A percentile compares a stretch with the other conserved stretches of the same genome.
phyloP scores from a whole-genome alignment of 2,113 vertebrate genomes.

The Columbina picui region DNA sequence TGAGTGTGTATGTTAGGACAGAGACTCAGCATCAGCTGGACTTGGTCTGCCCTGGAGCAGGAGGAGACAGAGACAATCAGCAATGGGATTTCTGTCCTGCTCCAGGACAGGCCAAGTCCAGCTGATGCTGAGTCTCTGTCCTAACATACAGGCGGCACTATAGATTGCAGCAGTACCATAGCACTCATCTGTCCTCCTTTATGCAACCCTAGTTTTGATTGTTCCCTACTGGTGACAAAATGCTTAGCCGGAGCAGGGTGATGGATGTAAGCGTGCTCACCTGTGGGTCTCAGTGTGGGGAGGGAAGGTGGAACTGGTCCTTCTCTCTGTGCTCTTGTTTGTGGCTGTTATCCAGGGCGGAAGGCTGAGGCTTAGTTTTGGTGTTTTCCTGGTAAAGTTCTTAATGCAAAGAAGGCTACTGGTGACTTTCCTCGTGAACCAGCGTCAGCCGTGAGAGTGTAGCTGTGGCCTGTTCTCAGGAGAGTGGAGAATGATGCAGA shows the following conservation, averaged over 20 bases:
- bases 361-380: not conserved
- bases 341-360: not conserved
- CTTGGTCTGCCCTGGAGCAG: too few relatives aligned
- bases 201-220: not conserved
- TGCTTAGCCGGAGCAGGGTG: fast-evolving
- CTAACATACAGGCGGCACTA: not conserved
- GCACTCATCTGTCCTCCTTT: not conserved
- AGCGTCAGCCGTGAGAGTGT: not conserved
- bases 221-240: not conserved
- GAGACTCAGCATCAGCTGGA: too few relatives aligned
- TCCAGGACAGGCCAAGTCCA: not conserved
- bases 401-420: not conserved
- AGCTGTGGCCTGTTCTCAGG: not conserved
- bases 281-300: not conserved
- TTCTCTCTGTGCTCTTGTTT: not conserved
- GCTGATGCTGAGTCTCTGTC: not conserved
- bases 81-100: too few relatives aligned
- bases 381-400: not conserved
- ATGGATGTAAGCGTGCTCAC: not conserved
- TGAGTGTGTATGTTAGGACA: too few relatives aligned
- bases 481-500: not conserved
- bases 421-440: not conserved
- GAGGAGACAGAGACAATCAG: too few relatives aligned
- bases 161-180: not conserved
- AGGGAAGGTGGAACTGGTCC: not conserved